Evolutionary conservation across 2,113 vertebrate species (phyloP).

Genomic region (Oryzias curvinotus): DNA sequence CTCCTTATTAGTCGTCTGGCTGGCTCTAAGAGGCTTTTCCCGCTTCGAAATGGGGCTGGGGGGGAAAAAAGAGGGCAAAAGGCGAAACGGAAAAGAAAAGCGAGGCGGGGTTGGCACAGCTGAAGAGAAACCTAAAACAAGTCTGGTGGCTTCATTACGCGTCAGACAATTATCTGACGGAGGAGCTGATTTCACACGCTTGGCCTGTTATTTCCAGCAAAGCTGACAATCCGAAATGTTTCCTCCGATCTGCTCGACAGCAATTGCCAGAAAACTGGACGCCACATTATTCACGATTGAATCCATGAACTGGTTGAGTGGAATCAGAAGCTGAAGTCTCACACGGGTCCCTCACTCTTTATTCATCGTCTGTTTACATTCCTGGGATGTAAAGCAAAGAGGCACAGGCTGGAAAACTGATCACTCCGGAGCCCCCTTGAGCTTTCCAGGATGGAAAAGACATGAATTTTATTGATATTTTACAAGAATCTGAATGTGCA

Average conservation of each 20-base stretch:
- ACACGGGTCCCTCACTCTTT: background rate
- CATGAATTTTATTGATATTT: too few species aligned
- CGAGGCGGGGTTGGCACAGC: conserved; percentile 37
- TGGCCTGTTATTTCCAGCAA: background rate
- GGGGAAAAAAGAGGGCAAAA: conserved; percentile 37
- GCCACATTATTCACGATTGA: too few species aligned
- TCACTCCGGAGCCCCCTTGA: too few species aligned
- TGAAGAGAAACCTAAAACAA: conserved; percentile 22
- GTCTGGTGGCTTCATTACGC: conserved; percentile 35
- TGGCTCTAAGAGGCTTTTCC: conserved; percentile 71
- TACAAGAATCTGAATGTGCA: too few species aligned
- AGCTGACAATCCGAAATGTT: background rate
- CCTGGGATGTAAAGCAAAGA: conserved; percentile 29
- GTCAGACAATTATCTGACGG: background rate
- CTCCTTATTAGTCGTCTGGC: conserved; percentile 74
- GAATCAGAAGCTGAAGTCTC: background rate
- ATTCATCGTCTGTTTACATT: conserved; percentile 38
- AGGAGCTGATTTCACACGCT: background rate
- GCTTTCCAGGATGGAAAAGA: too few species aligned
- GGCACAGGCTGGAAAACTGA: background rate
- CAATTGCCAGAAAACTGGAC: background rate
- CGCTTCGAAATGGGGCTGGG: conserved; percentile 45
- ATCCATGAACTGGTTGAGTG: background rate
- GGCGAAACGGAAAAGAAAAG: conserved; percentile 35
- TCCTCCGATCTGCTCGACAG: background rate